phyloP scores from a whole-genome alignment of 2,113 vertebrate species.

The Solenodon paradoxus region DNA sequence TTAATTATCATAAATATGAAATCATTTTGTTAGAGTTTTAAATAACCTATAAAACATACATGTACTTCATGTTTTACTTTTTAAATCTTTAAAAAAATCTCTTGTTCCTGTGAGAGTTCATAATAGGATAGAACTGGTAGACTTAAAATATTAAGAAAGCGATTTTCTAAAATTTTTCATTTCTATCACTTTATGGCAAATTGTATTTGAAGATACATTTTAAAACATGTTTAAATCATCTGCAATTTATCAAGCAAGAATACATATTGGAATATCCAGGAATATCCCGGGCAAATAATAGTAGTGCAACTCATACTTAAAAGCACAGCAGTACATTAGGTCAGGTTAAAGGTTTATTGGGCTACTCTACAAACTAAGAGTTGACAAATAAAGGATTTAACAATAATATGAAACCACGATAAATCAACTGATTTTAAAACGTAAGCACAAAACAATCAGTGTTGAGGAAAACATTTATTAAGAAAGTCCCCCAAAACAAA shows the following conservation, averaged over 20 bases:
- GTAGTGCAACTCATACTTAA: constrained; percentile 8
- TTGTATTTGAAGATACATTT: constrained; percentile 25
- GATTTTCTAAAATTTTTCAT: constrained; percentile 28
- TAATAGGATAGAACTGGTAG: background rate
- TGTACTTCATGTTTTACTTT: background rate
- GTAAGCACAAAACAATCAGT: constrained; percentile 9
- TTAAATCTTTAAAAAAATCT: constrained; percentile 10
- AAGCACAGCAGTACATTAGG: background rate
- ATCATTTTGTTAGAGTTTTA: constrained; percentile 20
- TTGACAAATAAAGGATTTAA: background rate
- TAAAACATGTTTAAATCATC: constrained; percentile 38
- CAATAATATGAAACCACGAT: background rate
- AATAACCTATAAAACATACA: constrained; percentile 4
- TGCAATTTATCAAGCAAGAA: constrained; percentile 40
- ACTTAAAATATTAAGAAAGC: constrained; percentile 9
- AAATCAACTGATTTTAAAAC: constrained; percentile 29
- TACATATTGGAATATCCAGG: constrained; percentile 16
- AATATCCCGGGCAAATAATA: constrained; percentile 28
- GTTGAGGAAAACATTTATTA: constrained; percentile 7
- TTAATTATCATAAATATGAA: constrained; percentile 41
- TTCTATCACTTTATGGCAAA: constrained; percentile 27
- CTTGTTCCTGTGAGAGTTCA: background rate
- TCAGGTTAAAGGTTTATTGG: background rate
- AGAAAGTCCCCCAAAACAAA: background rate
- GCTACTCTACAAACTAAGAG: constrained; percentile 20